A percentile compares a stretch with the other conserved stretches of the same genome.
phyloP scores from a whole-genome alignment of 1,140 invertebrate genomes.

The Fragariocoptes setiger region DNA sequence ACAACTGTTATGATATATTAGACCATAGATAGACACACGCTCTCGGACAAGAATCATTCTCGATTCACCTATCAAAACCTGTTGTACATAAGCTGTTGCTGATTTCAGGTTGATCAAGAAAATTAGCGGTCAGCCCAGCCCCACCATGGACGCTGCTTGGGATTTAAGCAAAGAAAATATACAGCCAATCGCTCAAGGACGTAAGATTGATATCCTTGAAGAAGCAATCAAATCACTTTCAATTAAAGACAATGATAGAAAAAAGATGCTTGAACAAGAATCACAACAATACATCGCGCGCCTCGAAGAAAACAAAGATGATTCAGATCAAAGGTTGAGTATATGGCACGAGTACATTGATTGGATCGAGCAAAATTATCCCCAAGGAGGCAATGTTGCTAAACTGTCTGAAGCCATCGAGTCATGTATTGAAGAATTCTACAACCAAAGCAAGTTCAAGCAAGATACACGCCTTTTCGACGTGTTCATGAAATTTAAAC shows the following conservation, averaged over 20 bases:
- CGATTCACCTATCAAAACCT: too few relatives aligned
- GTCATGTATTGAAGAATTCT: constrained; percentile 3
- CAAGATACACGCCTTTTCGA: constrained; percentile 1
- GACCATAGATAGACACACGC: too few relatives aligned
- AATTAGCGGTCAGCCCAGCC: too few relatives aligned
- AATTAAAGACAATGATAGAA: background rate
- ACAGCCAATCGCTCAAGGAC: background rate
- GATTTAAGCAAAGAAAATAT: constrained; percentile 1
- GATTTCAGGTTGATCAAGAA: too few relatives aligned
- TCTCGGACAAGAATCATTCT: too few relatives aligned
- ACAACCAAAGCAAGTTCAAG: background rate
- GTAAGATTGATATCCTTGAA: background rate
- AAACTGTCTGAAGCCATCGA: background rate
- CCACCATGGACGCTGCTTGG: background rate
- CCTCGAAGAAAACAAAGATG: background rate
- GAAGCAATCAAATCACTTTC: background rate
- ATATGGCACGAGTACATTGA: constrained; percentile 4
- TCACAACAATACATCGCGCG: background rate
- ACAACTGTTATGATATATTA: too few relatives aligned
- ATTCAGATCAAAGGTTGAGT: background rate
- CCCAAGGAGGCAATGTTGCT: constrained; percentile 1
- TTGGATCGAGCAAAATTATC: constrained; percentile 8
- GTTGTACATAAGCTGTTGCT: too few relatives aligned
- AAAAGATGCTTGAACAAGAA: background rate
- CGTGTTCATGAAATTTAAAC: constrained; percentile 4